Conservation (phyloP, 2,797 vertebrate genomes). For the Ctenopoma kingsleyae region DNA sequence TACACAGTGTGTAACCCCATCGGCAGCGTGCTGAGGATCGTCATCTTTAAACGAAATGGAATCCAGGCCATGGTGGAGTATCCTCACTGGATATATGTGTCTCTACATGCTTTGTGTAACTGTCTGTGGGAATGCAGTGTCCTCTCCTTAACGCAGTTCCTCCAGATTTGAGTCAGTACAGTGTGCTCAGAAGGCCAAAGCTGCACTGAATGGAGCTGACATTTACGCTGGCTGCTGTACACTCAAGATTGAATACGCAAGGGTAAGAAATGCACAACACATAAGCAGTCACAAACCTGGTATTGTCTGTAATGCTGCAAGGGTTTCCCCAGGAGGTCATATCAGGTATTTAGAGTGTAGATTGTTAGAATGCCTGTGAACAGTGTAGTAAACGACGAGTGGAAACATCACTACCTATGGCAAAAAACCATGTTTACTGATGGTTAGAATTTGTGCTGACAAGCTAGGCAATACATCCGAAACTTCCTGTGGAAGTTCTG, state of each 20-base stretch:
- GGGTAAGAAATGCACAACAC: slow-evolving; percentile 84
- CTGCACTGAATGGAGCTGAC: slow-evolving; percentile 96
- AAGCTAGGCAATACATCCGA: too few species aligned
- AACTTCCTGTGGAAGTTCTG: too few species aligned
- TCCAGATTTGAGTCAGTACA: slow-evolving; percentile 93
- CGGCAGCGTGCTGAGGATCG: slow-evolving; percentile 95
- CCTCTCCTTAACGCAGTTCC: slow-evolving; percentile 84
- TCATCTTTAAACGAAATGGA: slow-evolving; percentile 98
- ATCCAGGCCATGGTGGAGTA: slow-evolving; percentile 99
- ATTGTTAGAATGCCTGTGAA: too few species aligned
- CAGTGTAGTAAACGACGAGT: too few species aligned
- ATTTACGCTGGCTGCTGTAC: slow-evolving; percentile 99
- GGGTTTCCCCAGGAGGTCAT: neutral
- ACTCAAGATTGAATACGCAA: slow-evolving; percentile 97
- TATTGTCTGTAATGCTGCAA: neutral
- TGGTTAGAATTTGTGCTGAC: too few species aligned
- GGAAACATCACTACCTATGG: too few species aligned
- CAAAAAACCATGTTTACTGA: too few species aligned
- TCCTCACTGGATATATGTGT: slow-evolving; percentile 75
- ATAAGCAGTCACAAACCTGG: neutral
- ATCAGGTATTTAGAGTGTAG: neutral
- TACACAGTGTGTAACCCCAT: slow-evolving; percentile 97
- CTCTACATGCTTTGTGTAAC: neutral
- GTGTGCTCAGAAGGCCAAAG: slow-evolving; percentile 96
- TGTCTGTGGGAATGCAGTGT: slow-evolving; percentile 18